Evolutionary conservation across 2,888 invertebrate species (phyloP).

Genomic region (Morpho deidamia): DNA sequence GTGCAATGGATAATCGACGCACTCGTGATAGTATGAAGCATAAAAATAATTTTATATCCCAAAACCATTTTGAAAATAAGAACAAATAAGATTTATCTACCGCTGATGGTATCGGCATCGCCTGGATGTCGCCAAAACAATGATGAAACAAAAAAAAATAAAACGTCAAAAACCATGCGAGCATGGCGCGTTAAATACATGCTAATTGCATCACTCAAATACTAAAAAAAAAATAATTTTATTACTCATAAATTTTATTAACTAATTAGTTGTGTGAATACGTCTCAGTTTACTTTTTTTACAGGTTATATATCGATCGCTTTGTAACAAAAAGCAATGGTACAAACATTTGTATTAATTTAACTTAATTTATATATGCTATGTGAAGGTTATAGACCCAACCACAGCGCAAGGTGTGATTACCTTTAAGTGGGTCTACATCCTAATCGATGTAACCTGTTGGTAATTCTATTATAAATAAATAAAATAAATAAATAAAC

Average conservation of each 20-base stretch:
- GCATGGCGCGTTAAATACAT: constrained; percentile 34
- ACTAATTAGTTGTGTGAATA: too few species aligned
- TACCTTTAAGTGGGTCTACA: too few species aligned
- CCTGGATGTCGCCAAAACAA: constrained; percentile 76
- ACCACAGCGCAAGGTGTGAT: too few species aligned
- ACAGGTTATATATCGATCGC: too few species aligned
- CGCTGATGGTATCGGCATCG: constrained; percentile 84
- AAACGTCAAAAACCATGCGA: constrained; percentile 60
- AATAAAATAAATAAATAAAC: not conserved
- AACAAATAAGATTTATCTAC: constrained; percentile 77
- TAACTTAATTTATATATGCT: too few species aligned
- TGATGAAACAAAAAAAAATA: constrained; percentile 69
- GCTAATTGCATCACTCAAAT: constrained; percentile 27
- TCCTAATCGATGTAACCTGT: too few species aligned
- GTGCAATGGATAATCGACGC: too few species aligned
- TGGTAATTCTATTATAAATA: too few species aligned
- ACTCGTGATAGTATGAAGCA: constrained; percentile 27
- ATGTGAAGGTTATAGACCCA: too few species aligned
- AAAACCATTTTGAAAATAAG: constrained; percentile 34
- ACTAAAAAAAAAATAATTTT: constrained; percentile 13
- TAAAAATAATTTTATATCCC: constrained; percentile 21
- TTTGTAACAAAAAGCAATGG: too few species aligned
- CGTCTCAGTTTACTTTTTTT: too few species aligned
- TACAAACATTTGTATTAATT: too few species aligned
- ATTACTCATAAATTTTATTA: not conserved